phyloP scores from a whole-genome alignment of 2,113 vertebrate species.

The Nematolebias whitei region DNA sequence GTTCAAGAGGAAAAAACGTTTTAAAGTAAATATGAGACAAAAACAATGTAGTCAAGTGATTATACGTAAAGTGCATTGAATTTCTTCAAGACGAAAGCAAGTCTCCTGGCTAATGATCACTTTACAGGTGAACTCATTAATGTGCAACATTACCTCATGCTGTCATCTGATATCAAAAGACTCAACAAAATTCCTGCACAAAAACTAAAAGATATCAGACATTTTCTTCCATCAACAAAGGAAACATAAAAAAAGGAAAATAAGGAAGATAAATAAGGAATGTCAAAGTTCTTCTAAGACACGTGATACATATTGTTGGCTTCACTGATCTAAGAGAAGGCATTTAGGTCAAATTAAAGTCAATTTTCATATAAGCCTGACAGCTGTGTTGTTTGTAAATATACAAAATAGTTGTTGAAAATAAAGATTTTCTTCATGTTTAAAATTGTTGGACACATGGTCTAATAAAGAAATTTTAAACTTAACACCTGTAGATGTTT shows the following conservation, averaged over 20 bases:
- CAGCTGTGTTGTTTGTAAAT: neutral
- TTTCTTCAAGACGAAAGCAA: conserved; percentile 5
- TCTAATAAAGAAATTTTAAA: too few species aligned
- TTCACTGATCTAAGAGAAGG: neutral
- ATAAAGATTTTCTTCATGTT: neutral
- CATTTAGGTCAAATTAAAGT: too few species aligned
- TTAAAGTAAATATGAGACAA: neutral
- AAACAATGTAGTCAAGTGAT: neutral
- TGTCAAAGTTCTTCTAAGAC: neutral
- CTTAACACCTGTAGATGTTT: too few species aligned
- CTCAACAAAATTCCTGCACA: conserved; percentile 5
- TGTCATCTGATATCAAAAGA: conserved; percentile 15
- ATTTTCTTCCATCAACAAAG: neutral
- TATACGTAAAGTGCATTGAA: neutral
- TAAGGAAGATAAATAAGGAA: neutral
- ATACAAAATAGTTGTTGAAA: neutral
- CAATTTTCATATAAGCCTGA: too few species aligned
- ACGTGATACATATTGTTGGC: neutral
- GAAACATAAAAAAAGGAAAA: neutral
- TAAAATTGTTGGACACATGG: neutral
- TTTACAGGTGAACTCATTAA: conserved; percentile 18
- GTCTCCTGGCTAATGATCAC: conserved; percentile 9
- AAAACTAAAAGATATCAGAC: neutral
- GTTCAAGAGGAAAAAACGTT: neutral
- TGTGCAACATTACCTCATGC: conserved; percentile 4